Conservation (phyloP, 2,797 vertebrate species). For the Eutrigla gurnardus region DNA sequence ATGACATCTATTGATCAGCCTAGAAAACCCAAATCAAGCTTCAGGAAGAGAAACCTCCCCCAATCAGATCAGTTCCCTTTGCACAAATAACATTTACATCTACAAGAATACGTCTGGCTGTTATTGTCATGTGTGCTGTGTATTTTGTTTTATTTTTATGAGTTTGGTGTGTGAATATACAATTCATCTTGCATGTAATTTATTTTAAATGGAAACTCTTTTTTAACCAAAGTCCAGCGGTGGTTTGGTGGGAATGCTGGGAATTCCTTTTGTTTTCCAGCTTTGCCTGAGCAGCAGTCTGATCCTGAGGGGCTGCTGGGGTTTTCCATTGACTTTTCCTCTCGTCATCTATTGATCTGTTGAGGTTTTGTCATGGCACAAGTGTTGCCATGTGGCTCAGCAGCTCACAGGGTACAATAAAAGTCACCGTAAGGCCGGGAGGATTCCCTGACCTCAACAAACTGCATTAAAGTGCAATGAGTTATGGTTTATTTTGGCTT, state of each 20-base stretch:
- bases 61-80: neutral
- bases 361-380: slow-evolving; percentile 23
- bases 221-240: neutral
- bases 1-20: slow-evolving; percentile 79
- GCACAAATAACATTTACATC: neutral
- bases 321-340: slow-evolving; percentile 72
- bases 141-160: no score
- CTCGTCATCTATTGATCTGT: slow-evolving; percentile 48
- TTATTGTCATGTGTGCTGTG: no score
- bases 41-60: slow-evolving; percentile 7
- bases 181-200: neutral
- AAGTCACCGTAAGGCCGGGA: slow-evolving; percentile 2
- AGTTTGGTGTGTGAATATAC: neutral
- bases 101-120: neutral
- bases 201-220: no score
- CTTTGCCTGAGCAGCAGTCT: neutral
- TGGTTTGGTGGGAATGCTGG: neutral
- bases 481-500: neutral
- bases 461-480: neutral
- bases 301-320: slow-evolving; percentile 35
- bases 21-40: slow-evolving; percentile 49
- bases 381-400: slow-evolving; percentile 30
- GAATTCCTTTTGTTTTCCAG: slow-evolving; percentile 6
- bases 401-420: neutral
- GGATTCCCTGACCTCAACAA: slow-evolving; percentile 20